phyloP scores from a whole-genome alignment of 2,888 invertebrate genomes.

The Sepioteuthis lessoniana region DNA sequence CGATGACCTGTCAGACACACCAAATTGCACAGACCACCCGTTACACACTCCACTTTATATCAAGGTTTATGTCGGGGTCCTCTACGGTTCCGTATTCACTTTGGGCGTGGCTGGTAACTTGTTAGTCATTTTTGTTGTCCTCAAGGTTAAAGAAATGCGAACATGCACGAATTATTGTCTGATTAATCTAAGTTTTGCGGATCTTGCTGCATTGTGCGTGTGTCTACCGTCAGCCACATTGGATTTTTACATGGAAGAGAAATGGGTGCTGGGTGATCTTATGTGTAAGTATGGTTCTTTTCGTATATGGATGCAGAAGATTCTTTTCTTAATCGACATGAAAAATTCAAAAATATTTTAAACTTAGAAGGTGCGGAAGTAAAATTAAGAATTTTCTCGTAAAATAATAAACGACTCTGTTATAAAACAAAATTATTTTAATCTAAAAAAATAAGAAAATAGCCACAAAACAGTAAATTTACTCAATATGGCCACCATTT shows the following conservation, averaged over 20 bases:
- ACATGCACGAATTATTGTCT: constrained; percentile 96
- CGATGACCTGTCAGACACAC: not conserved
- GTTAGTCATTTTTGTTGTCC: constrained; percentile 93
- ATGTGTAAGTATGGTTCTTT: constrained; percentile 90
- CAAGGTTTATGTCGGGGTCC: constrained; percentile 88
- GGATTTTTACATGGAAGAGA: constrained; percentile 92
- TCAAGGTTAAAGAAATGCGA: constrained; percentile 93
- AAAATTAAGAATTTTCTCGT: no score
- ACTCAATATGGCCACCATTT: no score
- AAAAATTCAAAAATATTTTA: no score
- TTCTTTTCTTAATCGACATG: no score
- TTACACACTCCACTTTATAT: constrained; percentile 80
- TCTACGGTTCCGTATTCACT: constrained; percentile 90
- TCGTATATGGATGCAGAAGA: no score
- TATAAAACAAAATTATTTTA: no score
- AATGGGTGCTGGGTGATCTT: constrained; percentile 92
- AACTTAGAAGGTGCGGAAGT: no score
- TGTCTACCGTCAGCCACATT: constrained; percentile 94
- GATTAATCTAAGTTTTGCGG: constrained; percentile 93
- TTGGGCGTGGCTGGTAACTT: constrained; percentile 93
- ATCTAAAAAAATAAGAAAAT: no score
- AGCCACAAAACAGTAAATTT: no score
- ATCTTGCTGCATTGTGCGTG: constrained; percentile 90
- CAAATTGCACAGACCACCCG: constrained; percentile 8
- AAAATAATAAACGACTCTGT: no score